Conservation (phyloP, 1,140 invertebrate genomes). For the Cydia amplana region DNA sequence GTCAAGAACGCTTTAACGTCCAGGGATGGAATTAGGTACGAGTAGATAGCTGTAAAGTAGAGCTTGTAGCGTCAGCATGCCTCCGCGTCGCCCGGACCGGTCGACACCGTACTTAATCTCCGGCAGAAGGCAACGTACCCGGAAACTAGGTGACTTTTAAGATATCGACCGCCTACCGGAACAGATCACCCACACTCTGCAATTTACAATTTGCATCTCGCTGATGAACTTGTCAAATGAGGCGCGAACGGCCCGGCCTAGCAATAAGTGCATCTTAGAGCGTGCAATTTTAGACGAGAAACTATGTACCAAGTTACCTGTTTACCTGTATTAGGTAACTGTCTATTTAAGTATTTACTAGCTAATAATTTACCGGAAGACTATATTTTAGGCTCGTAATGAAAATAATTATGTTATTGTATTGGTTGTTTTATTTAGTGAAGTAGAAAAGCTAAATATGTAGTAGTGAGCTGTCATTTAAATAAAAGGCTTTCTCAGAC, state of each 20-base stretch:
- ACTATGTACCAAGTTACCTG: neutral
- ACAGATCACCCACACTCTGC: constrained; percentile 40
- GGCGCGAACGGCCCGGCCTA: neutral
- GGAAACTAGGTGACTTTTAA: constrained; percentile 63
- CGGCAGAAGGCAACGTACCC: constrained; percentile 40
- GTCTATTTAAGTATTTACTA: no score
- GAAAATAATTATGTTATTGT: no score
- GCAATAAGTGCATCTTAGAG: constrained; percentile 1
- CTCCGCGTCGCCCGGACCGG: constrained; percentile 44
- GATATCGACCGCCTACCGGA: constrained; percentile 53
- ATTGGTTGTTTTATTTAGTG: no score
- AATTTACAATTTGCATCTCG: constrained; percentile 21
- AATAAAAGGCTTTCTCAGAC: no score
- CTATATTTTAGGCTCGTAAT: no score
- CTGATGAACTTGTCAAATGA: constrained; percentile 27
- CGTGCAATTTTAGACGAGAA: constrained; percentile 8
- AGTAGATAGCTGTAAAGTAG: constrained; percentile 30
- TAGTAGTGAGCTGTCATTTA: no score
- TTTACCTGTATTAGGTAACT: no score
- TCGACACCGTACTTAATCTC: constrained; percentile 54
- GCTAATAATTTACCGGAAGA: no score
- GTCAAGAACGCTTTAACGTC: neutral
- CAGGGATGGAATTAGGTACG: neutral
- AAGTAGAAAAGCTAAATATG: no score
- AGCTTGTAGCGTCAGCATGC: constrained; percentile 43